Base-by-base conservation (phyloP, 1,140 invertebrate genomes). In the Stegodyphus dumicola region DNA sequence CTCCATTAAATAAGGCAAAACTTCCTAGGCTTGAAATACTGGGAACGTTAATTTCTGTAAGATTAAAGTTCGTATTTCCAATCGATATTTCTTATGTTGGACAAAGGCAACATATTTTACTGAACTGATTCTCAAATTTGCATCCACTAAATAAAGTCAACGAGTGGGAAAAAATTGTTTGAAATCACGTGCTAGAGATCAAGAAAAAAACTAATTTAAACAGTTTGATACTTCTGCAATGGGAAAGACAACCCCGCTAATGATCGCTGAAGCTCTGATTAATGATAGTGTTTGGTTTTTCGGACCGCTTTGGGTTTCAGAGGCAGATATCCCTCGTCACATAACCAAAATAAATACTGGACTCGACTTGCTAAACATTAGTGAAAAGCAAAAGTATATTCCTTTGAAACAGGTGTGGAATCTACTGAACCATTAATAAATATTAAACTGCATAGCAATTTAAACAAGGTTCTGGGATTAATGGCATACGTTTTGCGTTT, bases 151-250 rank as follows among this genome's bases (percentile, higher is more conserved):
- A 87, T 69, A 4, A 84, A 86, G 53, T 33, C 18, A 18, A 67
- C 17, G 52, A 83, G 2, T 60, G 51, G 65, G 83, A 75, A 67
- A 53, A 64, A 11, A 83, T 86, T 52, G 56, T 79, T 17, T 15
- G 17, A 74, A 86, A 86, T 17, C 49, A 53, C 11, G 77, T 86
- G 2, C 60, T 52, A 7, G 66, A 86, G 53, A 86, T 86, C n/a
- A 49, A 60, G 51, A n/a, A 70, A 10, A 71, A 17, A 53, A 79
- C 77, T 6, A 7, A 80, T 51, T 13, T 64, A 9, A 33, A 56
- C 13, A 0, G 54, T n/a, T 18, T 86, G 77, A 52, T 7, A 65
- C 49, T 56, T 49, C 52, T 79, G 53, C 77, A 4, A 15, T 6
- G 81, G 81, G 51, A 76, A 49, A 10, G 54, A 64, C 13, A 84